Conservation (phyloP, 2,113 vertebrate genomes). For the Himantopus leucocephalus region DNA sequence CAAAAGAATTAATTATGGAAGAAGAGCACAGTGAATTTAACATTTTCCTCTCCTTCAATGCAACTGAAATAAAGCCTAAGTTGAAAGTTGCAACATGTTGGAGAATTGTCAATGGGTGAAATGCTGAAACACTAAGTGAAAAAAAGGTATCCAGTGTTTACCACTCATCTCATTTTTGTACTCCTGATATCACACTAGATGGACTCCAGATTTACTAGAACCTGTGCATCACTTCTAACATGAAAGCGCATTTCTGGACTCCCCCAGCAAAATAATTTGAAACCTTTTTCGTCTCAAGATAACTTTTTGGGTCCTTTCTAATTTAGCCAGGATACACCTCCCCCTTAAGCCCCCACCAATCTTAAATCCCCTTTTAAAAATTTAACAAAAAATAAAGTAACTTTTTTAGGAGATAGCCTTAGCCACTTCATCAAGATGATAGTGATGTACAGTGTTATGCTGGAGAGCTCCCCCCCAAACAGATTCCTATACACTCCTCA, state of each 20-base stretch:
- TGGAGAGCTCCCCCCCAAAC: background rate
- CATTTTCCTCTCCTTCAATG: background rate
- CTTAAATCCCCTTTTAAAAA: background rate
- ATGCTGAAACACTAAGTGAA: background rate
- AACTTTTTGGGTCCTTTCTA: background rate
- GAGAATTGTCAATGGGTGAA: background rate
- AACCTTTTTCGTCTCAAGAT: background rate
- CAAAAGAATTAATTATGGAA: background rate
- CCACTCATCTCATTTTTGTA: background rate
- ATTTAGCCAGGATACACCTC: background rate
- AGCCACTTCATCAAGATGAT: background rate
- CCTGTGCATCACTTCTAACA: background rate
- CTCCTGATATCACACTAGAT: background rate
- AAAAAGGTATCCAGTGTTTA: background rate
- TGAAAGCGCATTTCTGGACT: background rate
- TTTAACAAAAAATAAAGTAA: background rate
- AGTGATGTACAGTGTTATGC: background rate
- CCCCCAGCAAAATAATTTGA: background rate
- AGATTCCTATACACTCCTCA: background rate
- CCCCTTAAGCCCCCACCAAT: too few species aligned
- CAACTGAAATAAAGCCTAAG: background rate
- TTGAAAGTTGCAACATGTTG: background rate
- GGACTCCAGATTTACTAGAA: background rate
- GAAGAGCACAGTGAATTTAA: background rate
- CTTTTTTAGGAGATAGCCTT: background rate